Conservation (phyloP, 2,113 vertebrate species). For the Sphyrna mokarran region DNA sequence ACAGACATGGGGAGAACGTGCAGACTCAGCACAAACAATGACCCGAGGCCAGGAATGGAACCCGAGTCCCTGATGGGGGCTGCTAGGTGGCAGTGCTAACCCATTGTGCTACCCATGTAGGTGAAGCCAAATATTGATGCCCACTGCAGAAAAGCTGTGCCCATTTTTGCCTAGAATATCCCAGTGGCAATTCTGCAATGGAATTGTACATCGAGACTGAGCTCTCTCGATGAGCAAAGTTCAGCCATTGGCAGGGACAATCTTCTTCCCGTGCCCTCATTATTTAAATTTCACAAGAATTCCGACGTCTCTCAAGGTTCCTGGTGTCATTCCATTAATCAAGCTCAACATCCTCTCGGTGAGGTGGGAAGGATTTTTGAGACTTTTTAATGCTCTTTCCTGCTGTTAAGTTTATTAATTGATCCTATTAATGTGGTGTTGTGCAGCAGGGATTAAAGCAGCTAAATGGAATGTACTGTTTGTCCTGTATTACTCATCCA, state of each 20-base stretch:
- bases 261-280: neutral
- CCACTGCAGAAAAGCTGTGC: neutral
- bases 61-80: too few species aligned
- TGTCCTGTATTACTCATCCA: neutral
- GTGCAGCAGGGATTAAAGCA: neutral
- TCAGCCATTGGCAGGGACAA: neutral
- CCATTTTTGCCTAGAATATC: neutral
- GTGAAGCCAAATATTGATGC: neutral
- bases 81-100: too few species aligned
- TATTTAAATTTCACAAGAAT: neutral
- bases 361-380: neutral
- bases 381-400: neutral
- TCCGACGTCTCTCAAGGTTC: neutral
- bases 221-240: neutral
- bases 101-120: too few species aligned
- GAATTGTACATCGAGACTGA: neutral
- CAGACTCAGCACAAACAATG: too few species aligned
- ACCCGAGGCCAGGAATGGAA: too few species aligned
- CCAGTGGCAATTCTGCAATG: neutral
- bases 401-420: slow-evolving; percentile 34
- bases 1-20: too few species aligned
- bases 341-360: neutral
- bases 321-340: neutral
- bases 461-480: neutral
- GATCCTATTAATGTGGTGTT: slow-evolving; percentile 7